Conservation (phyloP, 2,888 invertebrate genomes). For the Heliconius sara region DNA sequence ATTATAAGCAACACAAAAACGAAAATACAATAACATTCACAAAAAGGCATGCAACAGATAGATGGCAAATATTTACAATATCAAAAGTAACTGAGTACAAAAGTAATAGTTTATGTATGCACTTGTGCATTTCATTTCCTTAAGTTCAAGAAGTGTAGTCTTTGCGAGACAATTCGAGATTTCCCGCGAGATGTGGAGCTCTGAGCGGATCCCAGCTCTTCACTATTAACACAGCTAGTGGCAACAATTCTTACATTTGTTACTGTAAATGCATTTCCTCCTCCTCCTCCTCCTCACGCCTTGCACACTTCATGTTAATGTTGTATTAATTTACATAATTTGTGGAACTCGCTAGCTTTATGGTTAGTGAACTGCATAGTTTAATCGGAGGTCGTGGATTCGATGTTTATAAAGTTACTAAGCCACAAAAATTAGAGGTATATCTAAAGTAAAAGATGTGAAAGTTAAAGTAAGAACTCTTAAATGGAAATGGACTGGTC, state of each 20-base stretch:
- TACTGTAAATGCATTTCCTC: conserved; percentile 1
- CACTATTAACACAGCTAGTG: conserved; percentile 30
- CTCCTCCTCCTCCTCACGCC: background rate
- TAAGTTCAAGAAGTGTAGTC: conserved; percentile 34
- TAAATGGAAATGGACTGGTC: too few species aligned
- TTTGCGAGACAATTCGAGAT: conserved; percentile 41
- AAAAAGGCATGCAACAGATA: background rate
- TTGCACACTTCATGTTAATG: background rate
- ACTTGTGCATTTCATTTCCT: conserved; percentile 35
- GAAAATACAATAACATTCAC: background rate
- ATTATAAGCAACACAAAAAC: background rate
- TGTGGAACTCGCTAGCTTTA: background rate
- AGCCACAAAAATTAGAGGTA: too few species aligned
- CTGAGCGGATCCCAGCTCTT: conserved; percentile 30
- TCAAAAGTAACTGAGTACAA: background rate
- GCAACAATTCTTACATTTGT: conserved; percentile 19
- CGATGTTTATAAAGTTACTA: background rate
- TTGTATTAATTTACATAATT: conserved; percentile 17
- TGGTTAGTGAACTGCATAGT: background rate
- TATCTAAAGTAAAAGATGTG: too few species aligned
- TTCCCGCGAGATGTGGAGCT: conserved; percentile 40
- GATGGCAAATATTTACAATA: background rate
- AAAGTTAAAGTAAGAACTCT: too few species aligned
- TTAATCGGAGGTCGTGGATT: background rate
- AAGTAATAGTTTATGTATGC: conserved; percentile 22